Evolutionary conservation across 2,888 invertebrate species (phyloP).

Genomic region (Zaprionus lineosus): DNA sequence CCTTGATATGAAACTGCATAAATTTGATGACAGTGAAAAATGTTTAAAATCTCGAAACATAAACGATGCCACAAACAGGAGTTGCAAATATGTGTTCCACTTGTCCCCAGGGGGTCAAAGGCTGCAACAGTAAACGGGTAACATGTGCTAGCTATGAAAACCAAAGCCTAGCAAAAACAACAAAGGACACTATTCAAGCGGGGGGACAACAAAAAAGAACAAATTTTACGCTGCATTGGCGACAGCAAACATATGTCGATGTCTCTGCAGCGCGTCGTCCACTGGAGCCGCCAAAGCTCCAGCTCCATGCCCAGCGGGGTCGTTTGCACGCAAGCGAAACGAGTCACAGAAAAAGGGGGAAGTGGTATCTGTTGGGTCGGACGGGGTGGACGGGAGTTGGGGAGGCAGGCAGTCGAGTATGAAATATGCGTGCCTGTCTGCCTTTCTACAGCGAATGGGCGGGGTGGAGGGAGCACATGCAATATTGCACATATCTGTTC

Average conservation of each 20-base stretch:
- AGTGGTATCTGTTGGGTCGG: background rate
- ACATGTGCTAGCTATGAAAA: constrained; percentile 35
- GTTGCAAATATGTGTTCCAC: constrained; percentile 17
- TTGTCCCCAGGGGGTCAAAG: constrained; percentile 26
- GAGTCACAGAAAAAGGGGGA: too few relatives aligned
- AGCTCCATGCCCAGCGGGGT: constrained; percentile 53
- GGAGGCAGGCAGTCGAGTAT: constrained; percentile 43
- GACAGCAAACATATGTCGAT: constrained; percentile 65
- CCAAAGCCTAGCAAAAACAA: constrained; percentile 16
- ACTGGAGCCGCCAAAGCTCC: constrained; percentile 50
- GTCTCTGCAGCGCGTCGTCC: constrained; percentile 46
- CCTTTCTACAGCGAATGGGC: constrained; percentile 2
- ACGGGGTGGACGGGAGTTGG: background rate
- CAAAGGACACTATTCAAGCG: background rate
- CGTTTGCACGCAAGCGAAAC: constrained; percentile 53
- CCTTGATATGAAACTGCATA: too few relatives aligned
- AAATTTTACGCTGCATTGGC: constrained; percentile 70
- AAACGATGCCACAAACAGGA: constrained; percentile 8
- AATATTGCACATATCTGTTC: constrained; percentile 56
- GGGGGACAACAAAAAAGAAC: constrained; percentile 35
- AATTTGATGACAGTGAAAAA: constrained; percentile 1
- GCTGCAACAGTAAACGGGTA: too few relatives aligned
- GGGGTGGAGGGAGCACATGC: constrained; percentile 13
- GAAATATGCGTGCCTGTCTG: constrained; percentile 57
- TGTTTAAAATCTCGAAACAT: constrained; percentile 32